phyloP scores from a whole-genome alignment of 2,113 vertebrate species.

The Pyxicephalus adspersus region DNA sequence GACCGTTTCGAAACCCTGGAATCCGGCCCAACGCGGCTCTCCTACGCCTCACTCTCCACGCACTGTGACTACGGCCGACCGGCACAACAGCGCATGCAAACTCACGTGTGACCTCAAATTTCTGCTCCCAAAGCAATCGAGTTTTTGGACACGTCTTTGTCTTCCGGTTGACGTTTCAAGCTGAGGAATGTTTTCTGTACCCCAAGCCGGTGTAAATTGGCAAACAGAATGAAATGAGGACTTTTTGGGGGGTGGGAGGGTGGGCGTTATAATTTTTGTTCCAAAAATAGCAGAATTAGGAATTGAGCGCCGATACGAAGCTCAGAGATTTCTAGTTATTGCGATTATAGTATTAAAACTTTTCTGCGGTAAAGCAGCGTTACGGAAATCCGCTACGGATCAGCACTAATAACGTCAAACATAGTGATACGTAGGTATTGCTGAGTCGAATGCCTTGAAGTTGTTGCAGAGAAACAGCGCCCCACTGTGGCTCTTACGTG shows the following conservation, averaged over 20 bases:
- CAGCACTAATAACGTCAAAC: slow-evolving; percentile 14
- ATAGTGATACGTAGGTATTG: neutral
- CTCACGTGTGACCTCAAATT: slow-evolving; percentile 80
- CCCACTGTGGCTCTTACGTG: slow-evolving; percentile 5
- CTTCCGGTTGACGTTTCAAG: slow-evolving; percentile 34
- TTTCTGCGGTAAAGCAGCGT: neutral
- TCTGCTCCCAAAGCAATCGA: neutral
- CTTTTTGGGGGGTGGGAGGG: neutral
- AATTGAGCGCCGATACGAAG: neutral
- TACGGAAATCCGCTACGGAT: slow-evolving; percentile 30
- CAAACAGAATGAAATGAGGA: neutral
- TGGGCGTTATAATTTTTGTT: neutral
- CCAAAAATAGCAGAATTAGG: neutral
- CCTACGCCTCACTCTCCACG: slow-evolving; percentile 84
- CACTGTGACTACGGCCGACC: slow-evolving; percentile 80
- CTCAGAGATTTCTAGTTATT: neutral
- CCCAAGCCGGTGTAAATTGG: neutral
- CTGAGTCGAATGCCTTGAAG: slow-evolving; percentile 23
- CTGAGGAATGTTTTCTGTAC: neutral
- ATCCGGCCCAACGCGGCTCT: slow-evolving; percentile 79
- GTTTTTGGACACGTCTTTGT: slow-evolving; percentile 3
- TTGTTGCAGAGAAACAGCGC: slow-evolving; percentile 11
- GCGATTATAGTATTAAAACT: slow-evolving; percentile 28
- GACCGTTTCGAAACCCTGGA: slow-evolving; percentile 80
- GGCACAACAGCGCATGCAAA: slow-evolving; percentile 86